Percentiles rank a stretch among this genome's conserved stretches.
phyloP scores from a whole-genome alignment of 2,113 vertebrate genomes.

The pig (Sus scrofa) region T2T-Sscrofa CM000820.6:90630001-90630500 shows the following conservation, averaged over 20 bases:
- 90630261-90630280: no score
- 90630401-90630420: neutral
- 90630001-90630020: no score
- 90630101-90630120: neutral
- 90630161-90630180: neutral
- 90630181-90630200: neutral
- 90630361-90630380: no score
- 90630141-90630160: neutral
- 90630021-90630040: no score
- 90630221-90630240: conserved; percentile 24
- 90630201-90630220: neutral
- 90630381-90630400: neutral
- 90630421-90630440: neutral
- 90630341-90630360: no score
- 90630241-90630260: conserved; percentile 6
- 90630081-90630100: neutral
- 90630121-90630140: neutral
- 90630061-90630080: neutral
- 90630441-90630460: neutral
- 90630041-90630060: neutral
- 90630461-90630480: neutral
- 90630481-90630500: neutral
- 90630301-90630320: no score
- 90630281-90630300: no score
- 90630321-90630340: no score